Base-by-base conservation (phyloP, 1,140 invertebrate species). In the Pogonomyrmex californicus region DNA sequence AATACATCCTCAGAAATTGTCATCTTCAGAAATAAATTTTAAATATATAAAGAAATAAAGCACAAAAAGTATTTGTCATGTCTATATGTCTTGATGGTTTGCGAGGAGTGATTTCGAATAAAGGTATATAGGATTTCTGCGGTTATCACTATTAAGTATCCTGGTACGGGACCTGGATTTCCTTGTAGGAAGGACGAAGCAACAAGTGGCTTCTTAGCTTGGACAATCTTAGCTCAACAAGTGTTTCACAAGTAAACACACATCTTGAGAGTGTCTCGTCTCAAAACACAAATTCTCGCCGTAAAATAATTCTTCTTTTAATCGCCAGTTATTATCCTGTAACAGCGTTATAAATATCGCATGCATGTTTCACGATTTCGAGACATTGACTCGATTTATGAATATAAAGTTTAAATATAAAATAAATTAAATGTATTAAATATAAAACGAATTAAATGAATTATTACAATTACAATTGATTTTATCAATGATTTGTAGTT, bases 121-220 rank as follows among this genome's bases (percentile, higher is more conserved):
- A 76, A 82, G 51, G 33, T 78, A 49, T n/a, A 17, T 7, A 62
- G 66, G 60, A 87, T 79, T 77, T 77, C 86, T 73, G 41, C 65
- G 62, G 63, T 81, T 89, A 79, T 60, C 79, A 85, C 62, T 78
- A 23, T 36, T 54, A 88, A 90, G 87, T 87, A 89, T 89, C 76
- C 88, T 89, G 62, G 17, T 87, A 91, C 79, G 88, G 90, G 88
- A 90, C 86, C 70, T 66, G 33, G 66, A 63, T 87, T 90, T 91
- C 88, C 91, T 92, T 92, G 60, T 56, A 87, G 88, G 81, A 93
- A 91, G 90, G 88, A 87, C 60, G 90, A 87, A 86, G 92, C 94
- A 95, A 95, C 95, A 95, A 94, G 95, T 95, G 94, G 94, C 91
- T 93, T 95, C 95, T 95, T 95, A 95, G 92, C 86, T 93, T 86